phyloP scores from a whole-genome alignment of 2,888 invertebrate species.

The Thymelicus lineola region DNA sequence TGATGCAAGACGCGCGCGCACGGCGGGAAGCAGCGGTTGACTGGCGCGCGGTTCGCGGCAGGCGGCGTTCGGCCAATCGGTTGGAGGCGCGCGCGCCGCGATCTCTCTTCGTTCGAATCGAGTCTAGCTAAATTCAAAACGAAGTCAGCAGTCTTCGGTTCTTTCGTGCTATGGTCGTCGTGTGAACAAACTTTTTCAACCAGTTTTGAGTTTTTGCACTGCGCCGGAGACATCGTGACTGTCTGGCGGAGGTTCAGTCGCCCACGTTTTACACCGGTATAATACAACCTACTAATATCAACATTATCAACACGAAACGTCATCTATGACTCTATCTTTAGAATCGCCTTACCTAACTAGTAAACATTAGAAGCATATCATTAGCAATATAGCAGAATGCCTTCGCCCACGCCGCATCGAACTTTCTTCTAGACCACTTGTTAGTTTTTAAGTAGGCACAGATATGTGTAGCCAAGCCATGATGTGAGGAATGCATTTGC shows the following conservation, averaged over 20 bases:
- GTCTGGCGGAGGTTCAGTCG: constrained; percentile 25
- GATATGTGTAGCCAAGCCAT: no score
- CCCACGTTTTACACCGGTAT: constrained; percentile 35
- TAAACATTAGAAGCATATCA: not conserved
- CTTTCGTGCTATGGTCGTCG: constrained; percentile 33
- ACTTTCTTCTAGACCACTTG: constrained; percentile 16
- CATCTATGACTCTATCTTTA: constrained; percentile 29
- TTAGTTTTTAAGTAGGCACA: not conserved
- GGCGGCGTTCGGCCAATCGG: constrained; percentile 44
- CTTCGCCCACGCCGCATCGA: constrained; percentile 16
- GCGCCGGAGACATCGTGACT: constrained; percentile 31
- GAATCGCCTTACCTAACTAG: constrained; percentile 9
- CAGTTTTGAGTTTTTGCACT: constrained; percentile 46
- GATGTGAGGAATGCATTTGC: no score
- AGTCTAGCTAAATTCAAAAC: no score
- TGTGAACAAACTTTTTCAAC: constrained; percentile 51
- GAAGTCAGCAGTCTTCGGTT: constrained; percentile 35
- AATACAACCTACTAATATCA: not conserved
- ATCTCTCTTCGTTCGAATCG: constrained; percentile 62
- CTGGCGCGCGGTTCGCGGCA: constrained; percentile 63
- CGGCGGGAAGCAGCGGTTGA: constrained; percentile 73
- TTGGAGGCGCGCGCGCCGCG: constrained; percentile 65
- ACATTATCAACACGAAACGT: constrained; percentile 25
- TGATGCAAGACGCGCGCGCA: constrained; percentile 61
- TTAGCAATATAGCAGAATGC: constrained; percentile 4